phyloP scores from a whole-genome alignment of 2,888 invertebrate genomes.

The Arrhopalites spinosus region DNA sequence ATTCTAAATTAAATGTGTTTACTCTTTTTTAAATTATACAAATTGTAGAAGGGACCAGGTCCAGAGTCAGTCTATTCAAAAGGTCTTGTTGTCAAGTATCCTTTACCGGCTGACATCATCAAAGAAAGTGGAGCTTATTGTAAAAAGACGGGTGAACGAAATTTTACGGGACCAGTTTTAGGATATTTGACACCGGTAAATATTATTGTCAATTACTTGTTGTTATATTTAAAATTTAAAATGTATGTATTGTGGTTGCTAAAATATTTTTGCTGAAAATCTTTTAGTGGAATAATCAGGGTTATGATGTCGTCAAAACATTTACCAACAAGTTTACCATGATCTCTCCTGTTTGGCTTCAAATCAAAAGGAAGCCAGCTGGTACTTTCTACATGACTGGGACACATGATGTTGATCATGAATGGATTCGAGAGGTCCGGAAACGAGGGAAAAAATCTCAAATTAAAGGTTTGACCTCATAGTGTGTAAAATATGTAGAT shows the following conservation, averaged over 20 bases:
- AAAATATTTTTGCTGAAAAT: neutral
- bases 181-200: conserved; percentile 89
- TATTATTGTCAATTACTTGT: no score
- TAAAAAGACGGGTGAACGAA: conserved; percentile 69
- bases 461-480: conserved; percentile 65
- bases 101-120: conserved; percentile 74
- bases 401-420: conserved; percentile 81
- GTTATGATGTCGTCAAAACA: conserved; percentile 87
- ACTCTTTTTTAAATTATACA: neutral
- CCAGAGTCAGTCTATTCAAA: conserved; percentile 71
- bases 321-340: conserved; percentile 88
- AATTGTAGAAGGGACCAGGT: conserved; percentile 64
- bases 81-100: conserved; percentile 71
- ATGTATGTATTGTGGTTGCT: neutral
- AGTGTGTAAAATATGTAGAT: neutral
- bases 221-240: neutral
- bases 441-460: conserved; percentile 65
- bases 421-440: conserved; percentile 78
- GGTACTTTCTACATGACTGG: conserved; percentile 72
- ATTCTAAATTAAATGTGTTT: neutral
- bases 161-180: conserved; percentile 75
- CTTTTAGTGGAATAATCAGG: conserved; percentile 89
- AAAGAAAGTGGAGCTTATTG: conserved; percentile 76
- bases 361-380: conserved; percentile 70
- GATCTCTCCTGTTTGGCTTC: conserved; percentile 94